These are phyloP conservation scores for Oxytorus armatus DNA, from an alignment of 2,888 invertebrate genomes.

Conservation along the genomic window DNA sequence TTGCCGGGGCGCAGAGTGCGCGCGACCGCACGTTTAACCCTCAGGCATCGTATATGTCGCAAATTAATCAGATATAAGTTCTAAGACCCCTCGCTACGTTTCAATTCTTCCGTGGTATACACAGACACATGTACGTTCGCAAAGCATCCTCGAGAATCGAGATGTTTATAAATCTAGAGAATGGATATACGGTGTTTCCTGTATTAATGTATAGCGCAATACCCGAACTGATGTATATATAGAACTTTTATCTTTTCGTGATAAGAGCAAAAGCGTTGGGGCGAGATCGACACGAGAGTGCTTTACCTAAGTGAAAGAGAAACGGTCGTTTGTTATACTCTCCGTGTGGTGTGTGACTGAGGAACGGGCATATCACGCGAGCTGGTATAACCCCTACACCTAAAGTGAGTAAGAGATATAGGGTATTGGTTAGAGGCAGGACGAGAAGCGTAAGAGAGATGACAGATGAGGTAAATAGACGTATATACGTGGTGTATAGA, in stretches of 20 bases:
- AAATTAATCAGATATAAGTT: constrained; percentile 51
- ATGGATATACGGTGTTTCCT: too few relatives aligned
- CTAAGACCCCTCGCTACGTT: background rate
- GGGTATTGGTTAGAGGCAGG: constrained; percentile 54
- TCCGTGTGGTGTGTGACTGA: constrained; percentile 54
- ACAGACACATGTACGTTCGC: background rate
- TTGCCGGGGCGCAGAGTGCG: background rate
- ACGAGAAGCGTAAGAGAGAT: too few relatives aligned
- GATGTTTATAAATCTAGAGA: background rate
- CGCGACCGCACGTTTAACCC: constrained; percentile 49
- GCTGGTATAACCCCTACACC: background rate
- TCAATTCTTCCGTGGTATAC: background rate
- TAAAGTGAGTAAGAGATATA: constrained; percentile 24
- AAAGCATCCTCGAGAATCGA: background rate
- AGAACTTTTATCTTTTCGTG: background rate
- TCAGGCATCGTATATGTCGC: constrained; percentile 19
- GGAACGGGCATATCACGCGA: constrained; percentile 53
- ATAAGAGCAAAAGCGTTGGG: constrained; percentile 9
- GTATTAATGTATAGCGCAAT: too few relatives aligned
- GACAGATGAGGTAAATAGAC: background rate
- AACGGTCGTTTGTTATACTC: background rate
- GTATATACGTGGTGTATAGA: too few relatives aligned
- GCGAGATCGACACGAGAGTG: background rate
- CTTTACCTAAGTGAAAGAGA: too few relatives aligned
- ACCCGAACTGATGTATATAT: background rate